A percentile compares a stretch with the other conserved stretches of the same genome.
Conservation (phyloP, 1,140 invertebrate genomes). For the Tetraneura akinire region DNA sequence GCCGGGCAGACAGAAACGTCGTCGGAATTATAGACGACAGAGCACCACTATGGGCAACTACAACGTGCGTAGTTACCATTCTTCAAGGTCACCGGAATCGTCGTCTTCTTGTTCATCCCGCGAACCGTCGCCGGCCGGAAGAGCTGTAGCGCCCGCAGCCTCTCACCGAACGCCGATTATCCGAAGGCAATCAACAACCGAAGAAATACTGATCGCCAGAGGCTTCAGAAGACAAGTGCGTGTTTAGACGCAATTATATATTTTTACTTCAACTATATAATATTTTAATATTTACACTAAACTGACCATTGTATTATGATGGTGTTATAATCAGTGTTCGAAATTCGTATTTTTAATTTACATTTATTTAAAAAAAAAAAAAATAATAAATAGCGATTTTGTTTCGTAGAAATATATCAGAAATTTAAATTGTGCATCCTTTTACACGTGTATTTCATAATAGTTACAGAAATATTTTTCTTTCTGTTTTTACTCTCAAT, state of each 20-base stretch:
- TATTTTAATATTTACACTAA: too few relatives aligned
- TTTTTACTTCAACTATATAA: too few relatives aligned
- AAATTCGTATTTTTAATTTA: too few relatives aligned
- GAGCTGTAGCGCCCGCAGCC: constrained; percentile 59
- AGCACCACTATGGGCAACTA: constrained; percentile 72
- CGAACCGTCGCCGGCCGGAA: constrained; percentile 59
- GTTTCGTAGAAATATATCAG: too few relatives aligned
- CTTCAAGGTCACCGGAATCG: constrained; percentile 68
- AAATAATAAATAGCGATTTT: too few relatives aligned
- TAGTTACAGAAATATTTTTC: too few relatives aligned
- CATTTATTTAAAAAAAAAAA: too few relatives aligned
- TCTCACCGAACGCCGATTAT: constrained; percentile 66
- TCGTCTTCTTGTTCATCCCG: constrained; percentile 74
- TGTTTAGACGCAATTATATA: background rate
- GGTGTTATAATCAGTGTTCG: too few relatives aligned
- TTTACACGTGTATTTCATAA: too few relatives aligned
- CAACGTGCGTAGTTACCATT: constrained; percentile 56
- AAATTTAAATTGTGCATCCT: too few relatives aligned
- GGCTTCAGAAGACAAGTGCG: constrained; percentile 73
- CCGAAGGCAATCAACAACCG: constrained; percentile 83
- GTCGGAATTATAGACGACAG: constrained; percentile 72
- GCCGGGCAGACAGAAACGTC: constrained; percentile 63
- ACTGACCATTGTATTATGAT: too few relatives aligned
- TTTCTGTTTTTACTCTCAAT: too few relatives aligned
- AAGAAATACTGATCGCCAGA: constrained; percentile 85